phyloP scores from a whole-genome alignment of 2,888 invertebrate genomes.

The Phaonia tiefii region DNA sequence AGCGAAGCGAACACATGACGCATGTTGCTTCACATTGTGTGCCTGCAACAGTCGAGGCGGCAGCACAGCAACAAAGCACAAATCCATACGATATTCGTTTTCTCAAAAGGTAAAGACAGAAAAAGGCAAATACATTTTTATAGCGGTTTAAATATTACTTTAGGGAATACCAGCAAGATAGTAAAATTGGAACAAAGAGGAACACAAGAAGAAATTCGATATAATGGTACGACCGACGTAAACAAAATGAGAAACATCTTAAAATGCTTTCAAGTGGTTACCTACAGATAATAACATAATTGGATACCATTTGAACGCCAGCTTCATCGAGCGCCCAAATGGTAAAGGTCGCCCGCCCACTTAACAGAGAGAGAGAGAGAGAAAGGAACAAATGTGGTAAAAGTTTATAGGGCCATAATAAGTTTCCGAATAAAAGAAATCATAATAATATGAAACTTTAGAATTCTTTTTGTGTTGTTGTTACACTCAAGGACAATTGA shows the following conservation, averaged over 20 bases:
- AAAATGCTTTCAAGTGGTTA: constrained; percentile 58
- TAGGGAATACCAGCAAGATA: constrained; percentile 34
- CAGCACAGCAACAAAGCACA: constrained; percentile 19
- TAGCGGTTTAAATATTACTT: constrained; percentile 52
- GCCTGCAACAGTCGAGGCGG: background rate
- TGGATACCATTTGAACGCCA: constrained; percentile 48
- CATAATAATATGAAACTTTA: constrained; percentile 26
- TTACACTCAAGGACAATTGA: constrained; percentile 1
- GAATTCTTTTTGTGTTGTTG: constrained; percentile 4
- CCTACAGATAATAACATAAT: constrained; percentile 54
- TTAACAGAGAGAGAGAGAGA: background rate
- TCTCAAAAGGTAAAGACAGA: constrained; percentile 7
- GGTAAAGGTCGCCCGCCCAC: background rate
- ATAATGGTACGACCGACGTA: constrained; percentile 6
- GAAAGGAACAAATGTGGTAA: constrained; percentile 15
- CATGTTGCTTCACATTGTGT: constrained; percentile 33
- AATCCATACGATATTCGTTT: constrained; percentile 37
- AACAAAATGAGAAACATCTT: constrained; percentile 29
- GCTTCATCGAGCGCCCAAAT: background rate
- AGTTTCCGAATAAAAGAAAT: constrained; percentile 36
- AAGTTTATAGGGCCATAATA: constrained; percentile 34
- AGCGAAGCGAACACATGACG: background rate
- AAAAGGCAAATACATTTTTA: constrained; percentile 54
- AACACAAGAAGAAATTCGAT: no score
- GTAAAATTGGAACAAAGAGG: background rate